Conservation (phyloP, 1,140 invertebrate species). For the Cotesia chilonis region DNA sequence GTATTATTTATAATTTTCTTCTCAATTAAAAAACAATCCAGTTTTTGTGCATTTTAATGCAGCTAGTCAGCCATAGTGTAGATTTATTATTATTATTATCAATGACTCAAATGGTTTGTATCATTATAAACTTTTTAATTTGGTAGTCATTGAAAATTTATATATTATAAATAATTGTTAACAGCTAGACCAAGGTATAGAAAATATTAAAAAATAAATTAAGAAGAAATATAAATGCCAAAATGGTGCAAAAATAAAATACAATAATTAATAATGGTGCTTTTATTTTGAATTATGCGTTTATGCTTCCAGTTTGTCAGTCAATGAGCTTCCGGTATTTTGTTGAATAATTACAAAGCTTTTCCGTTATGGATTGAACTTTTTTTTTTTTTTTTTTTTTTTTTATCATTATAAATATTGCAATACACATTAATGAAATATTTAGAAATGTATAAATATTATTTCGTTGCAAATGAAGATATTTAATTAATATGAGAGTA, state of each 20-base stretch:
- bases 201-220: not conserved
- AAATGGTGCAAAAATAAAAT: not conserved
- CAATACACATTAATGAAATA: too few species aligned
- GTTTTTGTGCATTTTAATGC: slow-evolving; percentile 22
- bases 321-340: too few species aligned
- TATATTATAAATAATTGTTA: not conserved
- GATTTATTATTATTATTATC: not conserved
- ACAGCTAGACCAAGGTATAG: too few species aligned
- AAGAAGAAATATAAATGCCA: not conserved
- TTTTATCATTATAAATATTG: too few species aligned
- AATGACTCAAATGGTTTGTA: slow-evolving; percentile 51
- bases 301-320: not conserved
- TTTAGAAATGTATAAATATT: too few species aligned
- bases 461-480: too few species aligned
- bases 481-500: too few species aligned
- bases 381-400: too few species aligned
- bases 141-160: slow-evolving; percentile 12
- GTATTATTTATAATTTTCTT: slow-evolving; percentile 1
- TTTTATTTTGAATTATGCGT: not conserved
- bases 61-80: slow-evolving; percentile 9
- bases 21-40: not conserved
- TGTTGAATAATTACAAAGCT: too few species aligned
- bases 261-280: slow-evolving; percentile 4
- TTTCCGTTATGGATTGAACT: too few species aligned
- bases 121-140: slow-evolving; percentile 46